Evolutionary conservation across 2,113 vertebrate species (phyloP).

Genomic region (Silurus meridionalis): DNA sequence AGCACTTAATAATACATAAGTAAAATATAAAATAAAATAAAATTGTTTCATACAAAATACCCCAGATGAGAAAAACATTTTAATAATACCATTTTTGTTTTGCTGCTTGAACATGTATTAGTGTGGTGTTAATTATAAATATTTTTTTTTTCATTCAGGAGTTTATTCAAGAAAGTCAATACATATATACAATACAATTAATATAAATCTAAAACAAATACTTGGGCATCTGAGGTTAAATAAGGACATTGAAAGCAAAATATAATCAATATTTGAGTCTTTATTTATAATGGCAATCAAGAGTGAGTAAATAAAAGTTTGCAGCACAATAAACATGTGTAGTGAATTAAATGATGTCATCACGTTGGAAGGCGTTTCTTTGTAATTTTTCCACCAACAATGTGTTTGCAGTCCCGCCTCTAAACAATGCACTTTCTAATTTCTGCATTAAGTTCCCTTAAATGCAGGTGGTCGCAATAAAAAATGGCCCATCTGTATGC

Average conservation of each 20-base stretch:
- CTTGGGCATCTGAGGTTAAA: background rate
- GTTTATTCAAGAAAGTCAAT: background rate
- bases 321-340: background rate
- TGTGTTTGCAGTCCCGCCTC: constrained; percentile 4
- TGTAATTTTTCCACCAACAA: background rate
- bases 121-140: background rate
- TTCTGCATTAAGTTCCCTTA: background rate
- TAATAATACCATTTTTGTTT: background rate
- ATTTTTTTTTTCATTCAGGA: background rate
- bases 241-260: background rate
- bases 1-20: background rate
- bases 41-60: background rate
- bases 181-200: no score
- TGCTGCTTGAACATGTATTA: background rate
- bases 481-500: background rate
- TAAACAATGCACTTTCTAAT: background rate
- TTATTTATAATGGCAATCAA: background rate
- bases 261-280: background rate
- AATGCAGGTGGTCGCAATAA: background rate
- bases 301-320: background rate
- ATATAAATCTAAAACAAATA: background rate
- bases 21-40: background rate
- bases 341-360: background rate
- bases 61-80: background rate
- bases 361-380: background rate